A percentile compares a stretch with the other conserved stretches of the same genome.
phyloP scores from a whole-genome alignment of 2,113 vertebrate species.

The Eulemur macaco region DNA sequence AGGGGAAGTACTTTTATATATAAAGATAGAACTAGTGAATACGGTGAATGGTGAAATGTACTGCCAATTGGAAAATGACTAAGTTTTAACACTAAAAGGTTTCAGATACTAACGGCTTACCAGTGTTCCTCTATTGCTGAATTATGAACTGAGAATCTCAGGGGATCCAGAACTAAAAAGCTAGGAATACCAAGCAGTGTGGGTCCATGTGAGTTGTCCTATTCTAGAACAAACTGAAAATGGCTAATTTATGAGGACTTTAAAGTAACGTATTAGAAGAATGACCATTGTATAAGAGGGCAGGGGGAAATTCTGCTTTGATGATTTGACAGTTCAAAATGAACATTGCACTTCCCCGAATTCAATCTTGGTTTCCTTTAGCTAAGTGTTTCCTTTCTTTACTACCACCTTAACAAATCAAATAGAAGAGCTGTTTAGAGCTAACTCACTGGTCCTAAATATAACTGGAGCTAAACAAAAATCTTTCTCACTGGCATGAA shows the following conservation, averaged over 20 bases:
- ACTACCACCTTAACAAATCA: conserved; percentile 61
- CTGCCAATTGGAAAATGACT: background rate
- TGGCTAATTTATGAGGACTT: conserved; percentile 59
- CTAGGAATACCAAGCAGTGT: background rate
- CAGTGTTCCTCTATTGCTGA: background rate
- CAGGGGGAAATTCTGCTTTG: conserved; percentile 69
- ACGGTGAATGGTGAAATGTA: background rate
- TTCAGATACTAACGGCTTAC: background rate
- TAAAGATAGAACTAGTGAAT: background rate
- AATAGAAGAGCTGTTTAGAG: conserved; percentile 71
- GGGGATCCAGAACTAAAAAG: conserved; percentile 27
- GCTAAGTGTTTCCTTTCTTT: conserved; percentile 73
- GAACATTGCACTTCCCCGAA: conserved; percentile 73
- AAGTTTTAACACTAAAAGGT: background rate
- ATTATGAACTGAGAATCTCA: conserved; percentile 17
- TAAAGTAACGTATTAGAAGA: conserved; percentile 50
- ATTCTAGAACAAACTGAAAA: conserved; percentile 45
- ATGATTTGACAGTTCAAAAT: conserved; percentile 72
- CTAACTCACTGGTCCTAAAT: conserved; percentile 72
- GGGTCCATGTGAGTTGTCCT: background rate
- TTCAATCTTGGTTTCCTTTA: conserved; percentile 74
- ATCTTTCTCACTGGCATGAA: conserved; percentile 68
- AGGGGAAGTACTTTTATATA: background rate
- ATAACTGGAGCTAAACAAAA: conserved; percentile 74
- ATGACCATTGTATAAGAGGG: conserved; percentile 64